phyloP scores from a whole-genome alignment of 2,113 vertebrate species.

The Rhombomys opimus region DNA sequence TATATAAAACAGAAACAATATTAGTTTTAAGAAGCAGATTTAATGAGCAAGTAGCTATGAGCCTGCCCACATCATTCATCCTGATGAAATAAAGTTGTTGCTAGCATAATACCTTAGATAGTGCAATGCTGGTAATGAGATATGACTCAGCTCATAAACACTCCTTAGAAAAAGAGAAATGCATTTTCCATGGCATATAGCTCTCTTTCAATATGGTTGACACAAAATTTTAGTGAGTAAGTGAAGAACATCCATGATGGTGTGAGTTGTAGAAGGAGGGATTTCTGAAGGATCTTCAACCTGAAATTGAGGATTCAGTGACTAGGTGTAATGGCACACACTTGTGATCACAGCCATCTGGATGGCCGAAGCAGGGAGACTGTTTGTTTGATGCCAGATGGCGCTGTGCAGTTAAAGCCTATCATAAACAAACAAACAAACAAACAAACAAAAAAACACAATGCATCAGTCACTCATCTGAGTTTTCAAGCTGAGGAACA shows the following conservation, averaged over 20 bases:
- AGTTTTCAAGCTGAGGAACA: background rate
- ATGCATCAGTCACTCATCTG: background rate
- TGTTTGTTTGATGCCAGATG: background rate
- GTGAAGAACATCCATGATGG: background rate
- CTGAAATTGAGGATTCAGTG: background rate
- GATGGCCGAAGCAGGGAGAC: no score
- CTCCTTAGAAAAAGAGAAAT: conserved; percentile 13
- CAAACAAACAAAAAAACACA: background rate
- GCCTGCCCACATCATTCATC: background rate
- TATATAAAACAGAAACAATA: background rate
- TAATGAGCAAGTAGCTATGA: conserved; percentile 23
- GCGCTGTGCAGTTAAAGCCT: background rate
- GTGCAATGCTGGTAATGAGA: background rate
- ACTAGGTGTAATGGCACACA: background rate
- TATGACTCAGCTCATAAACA: background rate
- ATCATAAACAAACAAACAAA: background rate
- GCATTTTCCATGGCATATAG: background rate
- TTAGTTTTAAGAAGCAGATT: conserved; percentile 22
- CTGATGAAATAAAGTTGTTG: conserved; percentile 49
- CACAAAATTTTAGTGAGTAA: background rate
- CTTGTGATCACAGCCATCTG: background rate
- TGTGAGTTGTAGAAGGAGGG: background rate
- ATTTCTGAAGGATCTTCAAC: background rate
- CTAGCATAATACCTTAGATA: background rate
- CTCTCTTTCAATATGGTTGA: background rate